phyloP scores from a whole-genome alignment of 2,113 vertebrate genomes.

The Phrynosoma blainvillii region DNA sequence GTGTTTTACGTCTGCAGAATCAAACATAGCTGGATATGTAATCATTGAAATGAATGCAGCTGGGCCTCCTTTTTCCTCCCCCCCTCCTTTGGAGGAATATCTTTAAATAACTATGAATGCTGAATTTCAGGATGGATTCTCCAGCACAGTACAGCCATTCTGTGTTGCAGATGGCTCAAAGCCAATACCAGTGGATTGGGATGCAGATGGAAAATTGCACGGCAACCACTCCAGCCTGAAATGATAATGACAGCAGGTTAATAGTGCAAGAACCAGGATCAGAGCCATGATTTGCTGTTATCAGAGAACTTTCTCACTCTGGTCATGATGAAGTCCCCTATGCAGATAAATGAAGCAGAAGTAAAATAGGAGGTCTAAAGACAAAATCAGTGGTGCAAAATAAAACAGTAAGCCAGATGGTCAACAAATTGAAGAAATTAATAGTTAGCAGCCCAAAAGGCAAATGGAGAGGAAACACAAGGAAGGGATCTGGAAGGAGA shows the following conservation, averaged over 20 bases:
- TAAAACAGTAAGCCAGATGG: not conserved
- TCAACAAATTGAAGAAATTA: not conserved
- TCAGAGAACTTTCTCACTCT: not conserved
- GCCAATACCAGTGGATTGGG: constrained; percentile 8
- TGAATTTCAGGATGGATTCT: constrained; percentile 30
- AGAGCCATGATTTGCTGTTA: not conserved
- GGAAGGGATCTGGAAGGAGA: not conserved
- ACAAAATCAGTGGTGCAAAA: not conserved
- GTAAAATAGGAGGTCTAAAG: not conserved
- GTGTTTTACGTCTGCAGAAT: constrained; percentile 1
- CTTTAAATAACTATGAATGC: constrained; percentile 32
- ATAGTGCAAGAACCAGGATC: not conserved
- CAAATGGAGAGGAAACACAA: not conserved
- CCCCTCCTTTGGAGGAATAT: not conserved
- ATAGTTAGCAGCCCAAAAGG: too few relatives aligned
- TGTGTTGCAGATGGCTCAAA: not conserved
- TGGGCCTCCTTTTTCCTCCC: not conserved
- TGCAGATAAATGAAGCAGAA: not conserved
- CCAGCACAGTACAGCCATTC: not conserved
- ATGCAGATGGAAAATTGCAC: constrained; percentile 5
- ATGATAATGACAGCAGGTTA: not conserved
- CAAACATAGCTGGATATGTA: not conserved
- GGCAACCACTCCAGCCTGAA: not conserved
- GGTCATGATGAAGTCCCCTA: not conserved
- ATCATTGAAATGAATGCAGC: constrained; percentile 21